phyloP scores from a whole-genome alignment of 2,113 vertebrate genomes.

The Progne subis region DNA sequence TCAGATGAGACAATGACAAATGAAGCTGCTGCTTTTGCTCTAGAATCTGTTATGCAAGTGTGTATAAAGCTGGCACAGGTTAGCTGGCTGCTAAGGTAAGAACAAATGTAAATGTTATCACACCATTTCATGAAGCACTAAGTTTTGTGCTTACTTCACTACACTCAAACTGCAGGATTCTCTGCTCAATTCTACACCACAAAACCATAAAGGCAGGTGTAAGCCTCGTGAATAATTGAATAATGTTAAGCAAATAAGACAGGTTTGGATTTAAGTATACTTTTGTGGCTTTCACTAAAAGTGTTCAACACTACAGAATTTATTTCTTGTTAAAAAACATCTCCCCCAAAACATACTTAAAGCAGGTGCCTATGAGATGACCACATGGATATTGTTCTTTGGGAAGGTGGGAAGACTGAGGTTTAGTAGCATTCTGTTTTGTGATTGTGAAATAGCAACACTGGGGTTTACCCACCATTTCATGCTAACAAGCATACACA shows the following conservation, averaged over 20 bases:
- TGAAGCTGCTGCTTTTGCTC: background rate
- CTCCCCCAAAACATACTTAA: accelerated
- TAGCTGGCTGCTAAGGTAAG: background rate
- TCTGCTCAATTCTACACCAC: background rate
- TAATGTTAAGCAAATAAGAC: background rate
- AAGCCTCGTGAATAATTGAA: background rate
- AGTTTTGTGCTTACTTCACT: background rate
- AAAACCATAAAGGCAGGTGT: background rate
- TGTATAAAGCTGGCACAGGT: background rate
- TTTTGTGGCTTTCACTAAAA: background rate
- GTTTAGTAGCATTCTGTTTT: background rate
- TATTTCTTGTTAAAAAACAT: background rate
- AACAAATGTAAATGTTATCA: background rate
- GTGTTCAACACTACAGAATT: background rate
- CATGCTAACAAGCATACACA: background rate
- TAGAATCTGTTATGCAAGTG: background rate
- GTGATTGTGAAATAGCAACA: background rate
- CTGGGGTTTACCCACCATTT: background rate
- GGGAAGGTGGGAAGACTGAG: background rate
- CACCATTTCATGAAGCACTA: background rate
- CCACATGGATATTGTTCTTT: background rate
- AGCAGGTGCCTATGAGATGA: background rate
- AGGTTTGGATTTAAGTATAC: background rate
- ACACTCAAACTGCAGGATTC: background rate
- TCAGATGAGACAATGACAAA: conserved; percentile 11